Evolutionary conservation across 2,888 invertebrate species (phyloP), one percentile per base, ranked within the genome.

Genomic region (Portevinia maculata): DNA sequence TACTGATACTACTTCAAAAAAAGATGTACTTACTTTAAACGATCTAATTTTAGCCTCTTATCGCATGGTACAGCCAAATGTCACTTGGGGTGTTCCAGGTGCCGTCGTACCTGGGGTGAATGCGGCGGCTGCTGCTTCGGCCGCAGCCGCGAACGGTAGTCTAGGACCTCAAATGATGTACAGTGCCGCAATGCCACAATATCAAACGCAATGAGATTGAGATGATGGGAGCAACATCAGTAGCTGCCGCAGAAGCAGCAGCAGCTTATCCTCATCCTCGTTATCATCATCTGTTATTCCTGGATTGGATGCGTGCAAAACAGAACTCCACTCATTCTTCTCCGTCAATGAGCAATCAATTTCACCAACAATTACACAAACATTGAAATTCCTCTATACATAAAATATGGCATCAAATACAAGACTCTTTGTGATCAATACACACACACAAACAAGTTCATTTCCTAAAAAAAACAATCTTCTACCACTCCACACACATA

Each of bases 161-260:
- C 92, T 93, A 89, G 88, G 91, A 89, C 92, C 93, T 90, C 93
- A 92, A 91, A 93, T 92, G 88, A 93, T 95, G 94, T 95, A 94
- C 88, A 92, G 92, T 89, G 89, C 91, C 86, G 93, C 94, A 90
- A 94, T 96, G 93, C 95, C 95, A 89, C 95, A 96, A 92, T 96
- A 96, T 92, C 96, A 95, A 89, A 94, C 96, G 91, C 96, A 96
- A 95, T 96, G 96, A 94, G 89, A 86, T 85, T 88, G 85, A 88
- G 85, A 78, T 78, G 78, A 83, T 91, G 89, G 79, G 84, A 84
- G 53, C 75, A 84, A 84, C 78, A 74, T 65, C 78, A 84, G 67
- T 44, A 73, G 78, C 74, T 64, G 79, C 71, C 44, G 75, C 67
- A 44, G 50, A 50, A 67, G 73, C 65, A 79, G 74, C 84, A 84